Evolutionary conservation across 2,797 vertebrate species (phyloP).

Genomic region (Rousettus madagascariensis): DNA sequence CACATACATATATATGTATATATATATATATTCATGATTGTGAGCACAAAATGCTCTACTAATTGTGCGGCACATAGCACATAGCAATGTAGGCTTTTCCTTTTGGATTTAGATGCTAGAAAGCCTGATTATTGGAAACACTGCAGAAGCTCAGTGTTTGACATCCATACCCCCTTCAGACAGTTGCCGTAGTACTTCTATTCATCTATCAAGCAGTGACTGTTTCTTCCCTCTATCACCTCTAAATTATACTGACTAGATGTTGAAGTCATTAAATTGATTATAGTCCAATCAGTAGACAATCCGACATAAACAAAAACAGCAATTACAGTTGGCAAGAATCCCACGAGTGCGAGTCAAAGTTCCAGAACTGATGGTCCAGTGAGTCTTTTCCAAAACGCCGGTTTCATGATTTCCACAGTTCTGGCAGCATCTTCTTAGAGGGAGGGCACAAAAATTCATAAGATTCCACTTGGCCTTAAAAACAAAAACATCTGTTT

Average conservation of each 20-base stretch:
- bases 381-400: constrained; percentile 74
- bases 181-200: constrained; percentile 56
- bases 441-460: constrained; percentile 78
- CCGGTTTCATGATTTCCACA: constrained; percentile 71
- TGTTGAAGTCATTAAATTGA: constrained; percentile 82
- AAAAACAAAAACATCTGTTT: constrained; percentile 85
- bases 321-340: constrained; percentile 82
- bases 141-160: constrained; percentile 37
- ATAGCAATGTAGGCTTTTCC: background rate
- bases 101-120: background rate
- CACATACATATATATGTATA: no score
- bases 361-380: constrained; percentile 74
- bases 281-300: constrained; percentile 82
- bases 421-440: constrained; percentile 78
- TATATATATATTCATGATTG: background rate
- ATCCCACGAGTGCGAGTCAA: constrained; percentile 76
- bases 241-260: constrained; percentile 81
- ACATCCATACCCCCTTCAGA: constrained; percentile 55
- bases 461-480: constrained; percentile 82
- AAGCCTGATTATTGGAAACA: constrained; percentile 28
- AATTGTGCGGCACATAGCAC: background rate
- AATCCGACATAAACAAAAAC: constrained; percentile 84
- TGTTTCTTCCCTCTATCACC: constrained; percentile 68
- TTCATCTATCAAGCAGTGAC: constrained; percentile 67
- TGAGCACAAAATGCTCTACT: background rate